phyloP scores from a whole-genome alignment of 1,140 invertebrate genomes.

The Ditylenchus dipsaci region DNA sequence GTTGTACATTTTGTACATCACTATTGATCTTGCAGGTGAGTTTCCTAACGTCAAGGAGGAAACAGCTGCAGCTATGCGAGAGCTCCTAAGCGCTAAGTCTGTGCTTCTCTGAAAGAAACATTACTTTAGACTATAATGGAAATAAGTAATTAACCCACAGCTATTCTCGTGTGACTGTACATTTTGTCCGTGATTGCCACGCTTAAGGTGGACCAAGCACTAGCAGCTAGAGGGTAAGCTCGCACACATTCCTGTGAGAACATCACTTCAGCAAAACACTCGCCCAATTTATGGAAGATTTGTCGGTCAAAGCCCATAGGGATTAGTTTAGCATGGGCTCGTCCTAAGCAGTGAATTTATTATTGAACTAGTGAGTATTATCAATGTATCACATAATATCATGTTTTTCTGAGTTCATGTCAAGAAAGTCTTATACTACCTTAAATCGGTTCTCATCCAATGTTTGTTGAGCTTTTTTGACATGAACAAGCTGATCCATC shows the following conservation, averaged over 20 bases:
- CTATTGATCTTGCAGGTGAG: not conserved
- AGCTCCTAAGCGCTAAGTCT: not conserved
- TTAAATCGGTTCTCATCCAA: too few species aligned
- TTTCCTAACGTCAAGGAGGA: not conserved
- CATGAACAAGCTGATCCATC: too few species aligned
- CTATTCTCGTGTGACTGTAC: slow-evolving; percentile 37
- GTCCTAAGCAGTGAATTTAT: slow-evolving; percentile 20
- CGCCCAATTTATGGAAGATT: slow-evolving; percentile 49
- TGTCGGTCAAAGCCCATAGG: slow-evolving; percentile 48
- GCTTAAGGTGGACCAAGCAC: slow-evolving; percentile 45
- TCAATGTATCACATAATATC: too few species aligned
- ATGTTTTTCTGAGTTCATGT: too few species aligned
- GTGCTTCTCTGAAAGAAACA: not conserved
- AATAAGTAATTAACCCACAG: slow-evolving; percentile 5
- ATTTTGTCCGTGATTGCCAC: slow-evolving; percentile 52
- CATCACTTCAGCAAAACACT: slow-evolving; percentile 52
- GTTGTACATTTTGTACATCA: not conserved
- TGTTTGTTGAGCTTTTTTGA: too few species aligned
- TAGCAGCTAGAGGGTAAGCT: slow-evolving; percentile 51
- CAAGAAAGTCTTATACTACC: too few species aligned
- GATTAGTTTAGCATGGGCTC: slow-evolving; percentile 38
- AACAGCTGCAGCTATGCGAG: not conserved
- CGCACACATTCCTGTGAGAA: slow-evolving; percentile 46
- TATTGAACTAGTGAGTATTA: too few species aligned
- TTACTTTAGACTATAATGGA: not conserved